Evolutionary conservation across 2,113 vertebrate species (phyloP).

Genomic region (Eretmochelys imbricata): DNA sequence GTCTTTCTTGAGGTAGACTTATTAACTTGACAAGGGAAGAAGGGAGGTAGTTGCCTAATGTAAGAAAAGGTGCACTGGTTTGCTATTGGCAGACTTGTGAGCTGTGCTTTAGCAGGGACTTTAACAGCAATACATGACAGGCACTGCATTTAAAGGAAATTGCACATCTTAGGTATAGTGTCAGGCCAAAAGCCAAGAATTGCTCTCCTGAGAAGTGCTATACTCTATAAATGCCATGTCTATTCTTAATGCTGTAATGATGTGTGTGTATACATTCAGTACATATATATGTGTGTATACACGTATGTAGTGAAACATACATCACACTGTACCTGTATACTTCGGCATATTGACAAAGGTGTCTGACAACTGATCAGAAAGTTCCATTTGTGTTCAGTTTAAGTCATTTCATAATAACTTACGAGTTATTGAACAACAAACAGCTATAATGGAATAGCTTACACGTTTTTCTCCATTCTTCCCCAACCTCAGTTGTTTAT

Average conservation of each 20-base stretch:
- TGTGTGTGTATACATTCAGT: conserved; percentile 37
- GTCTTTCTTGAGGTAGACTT: conserved; percentile 82
- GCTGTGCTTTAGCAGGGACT: conserved; percentile 62
- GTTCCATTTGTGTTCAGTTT: conserved; percentile 54
- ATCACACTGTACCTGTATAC: conserved; percentile 58
- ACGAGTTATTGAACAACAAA: conserved; percentile 42
- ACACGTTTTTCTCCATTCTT: conserved; percentile 44
- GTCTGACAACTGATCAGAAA: conserved; percentile 65
- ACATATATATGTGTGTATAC: conserved; percentile 51
- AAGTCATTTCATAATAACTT: conserved; percentile 65
- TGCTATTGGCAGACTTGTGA: conserved; percentile 22
- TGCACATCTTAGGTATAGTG: conserved; percentile 52
- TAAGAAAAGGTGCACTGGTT: conserved; percentile 57
- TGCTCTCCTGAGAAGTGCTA: conserved; percentile 46
- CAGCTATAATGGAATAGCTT: conserved; percentile 21
- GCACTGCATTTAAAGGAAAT: conserved; percentile 70
- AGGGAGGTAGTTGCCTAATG: conserved; percentile 38
- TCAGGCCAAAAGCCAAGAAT: conserved; percentile 22
- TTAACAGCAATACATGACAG: conserved; percentile 60
- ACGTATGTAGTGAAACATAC: conserved; percentile 58
- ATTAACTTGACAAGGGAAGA: background rate
- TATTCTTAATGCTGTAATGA: conserved; percentile 57
- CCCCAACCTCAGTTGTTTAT: conserved; percentile 60
- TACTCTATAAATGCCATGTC: conserved; percentile 71
- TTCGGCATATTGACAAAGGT: conserved; percentile 44